Percentiles rank a stretch among this genome's conserved stretches.
Evolutionary conservation across 2,797 vertebrate genomes (phyloP).

Genomic region (Buphagus erythrorhynchus): DNA sequence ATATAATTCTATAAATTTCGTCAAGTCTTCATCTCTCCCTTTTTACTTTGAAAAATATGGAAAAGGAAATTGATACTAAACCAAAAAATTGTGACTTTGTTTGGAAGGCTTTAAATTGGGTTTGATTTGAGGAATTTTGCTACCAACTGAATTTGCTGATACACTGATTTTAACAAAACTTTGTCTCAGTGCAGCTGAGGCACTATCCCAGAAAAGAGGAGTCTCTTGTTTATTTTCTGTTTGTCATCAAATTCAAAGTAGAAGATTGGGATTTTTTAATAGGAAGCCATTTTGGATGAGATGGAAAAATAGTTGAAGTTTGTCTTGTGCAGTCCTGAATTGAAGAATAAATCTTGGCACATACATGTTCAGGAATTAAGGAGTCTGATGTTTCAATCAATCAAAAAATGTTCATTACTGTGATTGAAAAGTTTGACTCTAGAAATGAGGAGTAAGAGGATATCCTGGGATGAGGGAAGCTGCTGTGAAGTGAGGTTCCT

Average conservation of each 20-base stretch:
- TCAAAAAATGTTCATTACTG: not conserved
- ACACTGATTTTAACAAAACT: not conserved
- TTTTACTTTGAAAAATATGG: not conserved
- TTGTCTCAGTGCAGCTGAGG: not conserved
- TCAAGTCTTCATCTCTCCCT: not conserved
- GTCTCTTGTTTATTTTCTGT: not conserved
- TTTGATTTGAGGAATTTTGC: not conserved
- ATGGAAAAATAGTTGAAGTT: not conserved
- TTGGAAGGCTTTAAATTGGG: not conserved
- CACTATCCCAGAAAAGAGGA: not conserved
- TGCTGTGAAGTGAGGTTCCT: not conserved
- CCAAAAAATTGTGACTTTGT: not conserved
- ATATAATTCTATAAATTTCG: not conserved
- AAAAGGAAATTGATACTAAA: not conserved
- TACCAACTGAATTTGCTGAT: not conserved
- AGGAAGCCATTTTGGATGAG: not conserved
- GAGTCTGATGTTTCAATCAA: not conserved
- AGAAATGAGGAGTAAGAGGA: not conserved
- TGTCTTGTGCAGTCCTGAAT: not conserved
- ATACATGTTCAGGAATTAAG: not conserved
- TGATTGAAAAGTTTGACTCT: not conserved
- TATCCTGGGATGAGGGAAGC: not conserved
- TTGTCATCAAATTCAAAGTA: not conserved
- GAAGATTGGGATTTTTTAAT: not conserved
- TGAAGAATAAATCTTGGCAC: not conserved